Percentiles rank a stretch among this genome's conserved stretches.
These are phyloP conservation scores for Hippocampus guttulatus DNA, from an alignment of 2,113 vertebrate genomes.

Conservation along the genomic window DNA sequence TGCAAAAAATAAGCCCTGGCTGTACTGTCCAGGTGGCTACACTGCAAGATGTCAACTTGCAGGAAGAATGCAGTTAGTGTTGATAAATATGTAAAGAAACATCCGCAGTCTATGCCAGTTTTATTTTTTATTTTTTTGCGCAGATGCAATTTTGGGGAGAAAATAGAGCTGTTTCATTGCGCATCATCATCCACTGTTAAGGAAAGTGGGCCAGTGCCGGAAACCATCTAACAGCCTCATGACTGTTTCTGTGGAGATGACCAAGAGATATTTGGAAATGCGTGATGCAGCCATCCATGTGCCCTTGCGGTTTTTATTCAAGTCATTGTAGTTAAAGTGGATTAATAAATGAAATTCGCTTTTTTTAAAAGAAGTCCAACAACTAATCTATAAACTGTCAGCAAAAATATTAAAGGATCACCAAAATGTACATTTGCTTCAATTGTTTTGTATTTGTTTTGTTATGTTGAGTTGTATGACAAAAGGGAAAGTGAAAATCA, in stretches of 20 bases:
- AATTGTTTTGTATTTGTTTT: not conserved
- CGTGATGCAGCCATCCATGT: slow-evolving; percentile 30
- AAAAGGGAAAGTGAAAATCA: not conserved
- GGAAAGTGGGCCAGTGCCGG: slow-evolving; percentile 63
- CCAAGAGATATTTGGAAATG: slow-evolving; percentile 33
- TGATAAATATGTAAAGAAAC: not conserved
- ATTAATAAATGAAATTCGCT: not conserved
- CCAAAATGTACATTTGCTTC: not conserved
- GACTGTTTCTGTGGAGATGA: slow-evolving; percentile 34
- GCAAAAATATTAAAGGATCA: not conserved
- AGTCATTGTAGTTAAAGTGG: not conserved
- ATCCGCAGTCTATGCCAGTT: not conserved
- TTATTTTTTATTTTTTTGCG: not conserved
- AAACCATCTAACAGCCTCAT: slow-evolving; percentile 27
- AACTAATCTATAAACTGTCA: not conserved
- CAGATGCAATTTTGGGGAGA: slow-evolving; percentile 7
- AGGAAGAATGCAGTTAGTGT: not conserved
- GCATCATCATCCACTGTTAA: slow-evolving; percentile 37
- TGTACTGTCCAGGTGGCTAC: slow-evolving; percentile 57
- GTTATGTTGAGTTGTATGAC: too few species aligned
- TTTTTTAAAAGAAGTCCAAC: not conserved
- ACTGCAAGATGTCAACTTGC: slow-evolving; percentile 28
- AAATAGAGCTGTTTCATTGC: slow-evolving; percentile 18
- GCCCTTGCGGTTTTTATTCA: not conserved
- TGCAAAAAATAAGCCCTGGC: slow-evolving; percentile 48